Conservation (phyloP, 2,797 vertebrate species). For the Potorous gilbertii region DNA sequence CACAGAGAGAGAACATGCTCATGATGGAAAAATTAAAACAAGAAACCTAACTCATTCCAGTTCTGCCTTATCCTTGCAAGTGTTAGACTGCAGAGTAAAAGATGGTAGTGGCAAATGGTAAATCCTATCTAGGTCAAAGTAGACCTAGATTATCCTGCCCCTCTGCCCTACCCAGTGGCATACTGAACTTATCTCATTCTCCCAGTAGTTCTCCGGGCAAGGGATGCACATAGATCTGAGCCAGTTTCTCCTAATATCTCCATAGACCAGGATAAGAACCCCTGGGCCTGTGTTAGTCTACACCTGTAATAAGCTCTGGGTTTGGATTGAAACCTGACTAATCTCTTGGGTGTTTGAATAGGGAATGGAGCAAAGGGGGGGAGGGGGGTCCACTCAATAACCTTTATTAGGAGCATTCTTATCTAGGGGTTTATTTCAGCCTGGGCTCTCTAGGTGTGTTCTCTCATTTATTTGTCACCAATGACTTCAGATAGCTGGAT, state of each 20-base stretch:
- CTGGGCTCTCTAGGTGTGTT: not conserved
- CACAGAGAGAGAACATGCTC: not conserved
- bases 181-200: not conserved
- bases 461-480: conserved; percentile 37
- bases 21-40: not conserved
- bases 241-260: not conserved
- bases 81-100: not conserved
- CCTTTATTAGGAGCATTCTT: not conserved
- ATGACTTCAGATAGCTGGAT: not conserved
- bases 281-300: not conserved
- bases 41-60: not conserved
- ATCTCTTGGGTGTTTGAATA: not conserved
- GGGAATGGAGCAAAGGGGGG: too few species aligned
- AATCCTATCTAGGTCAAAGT: not conserved
- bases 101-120: not conserved
- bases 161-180: not conserved
- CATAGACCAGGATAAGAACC: not conserved
- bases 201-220: not conserved
- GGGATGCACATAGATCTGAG: not conserved
- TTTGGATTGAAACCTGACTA: not conserved
- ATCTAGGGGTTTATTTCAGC: not conserved
- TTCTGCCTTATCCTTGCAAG: not conserved
- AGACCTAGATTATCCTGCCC: not conserved
- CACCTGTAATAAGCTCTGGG: rapidly evolving
- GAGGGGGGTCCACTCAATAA: rapidly evolving